Conservation (phyloP, 2,888 invertebrate species). For the Drosophila silvestris region DNA sequence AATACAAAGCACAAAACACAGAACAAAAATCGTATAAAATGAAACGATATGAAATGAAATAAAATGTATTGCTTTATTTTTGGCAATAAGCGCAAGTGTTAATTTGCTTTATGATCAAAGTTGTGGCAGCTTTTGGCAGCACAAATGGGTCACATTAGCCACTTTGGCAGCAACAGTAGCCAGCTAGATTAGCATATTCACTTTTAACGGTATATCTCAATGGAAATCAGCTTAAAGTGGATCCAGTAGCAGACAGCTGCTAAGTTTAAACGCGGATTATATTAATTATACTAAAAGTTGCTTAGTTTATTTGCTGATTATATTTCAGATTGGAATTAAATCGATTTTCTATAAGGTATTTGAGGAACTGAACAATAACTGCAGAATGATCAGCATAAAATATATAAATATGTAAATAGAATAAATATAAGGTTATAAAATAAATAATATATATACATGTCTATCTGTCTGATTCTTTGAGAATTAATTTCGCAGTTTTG, state of each 20-base stretch:
- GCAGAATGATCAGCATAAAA: neutral
- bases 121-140: conserved; percentile 22
- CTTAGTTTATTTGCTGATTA: neutral
- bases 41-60: conserved; percentile 33
- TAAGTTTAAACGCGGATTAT: neutral
- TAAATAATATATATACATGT: neutral
- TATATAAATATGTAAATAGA: neutral
- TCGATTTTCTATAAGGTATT: neutral
- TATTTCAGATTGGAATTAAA: too few species aligned
- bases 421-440: neutral
- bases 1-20: neutral
- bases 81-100: conserved; percentile 74
- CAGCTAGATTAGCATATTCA: neutral
- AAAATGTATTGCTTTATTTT: conserved; percentile 64
- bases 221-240: neutral
- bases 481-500: neutral
- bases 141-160: conserved; percentile 49
- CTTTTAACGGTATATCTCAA: neutral
- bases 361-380: neutral
- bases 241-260: neutral
- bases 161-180: conserved; percentile 28
- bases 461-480: neutral
- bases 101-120: conserved; percentile 71
- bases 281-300: neutral
- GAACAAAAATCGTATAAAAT: neutral